Evolutionary conservation across 1,140 invertebrate species (phyloP), one percentile per base, ranked within the genome.

Genomic region (Conus ventricosus): DNA sequence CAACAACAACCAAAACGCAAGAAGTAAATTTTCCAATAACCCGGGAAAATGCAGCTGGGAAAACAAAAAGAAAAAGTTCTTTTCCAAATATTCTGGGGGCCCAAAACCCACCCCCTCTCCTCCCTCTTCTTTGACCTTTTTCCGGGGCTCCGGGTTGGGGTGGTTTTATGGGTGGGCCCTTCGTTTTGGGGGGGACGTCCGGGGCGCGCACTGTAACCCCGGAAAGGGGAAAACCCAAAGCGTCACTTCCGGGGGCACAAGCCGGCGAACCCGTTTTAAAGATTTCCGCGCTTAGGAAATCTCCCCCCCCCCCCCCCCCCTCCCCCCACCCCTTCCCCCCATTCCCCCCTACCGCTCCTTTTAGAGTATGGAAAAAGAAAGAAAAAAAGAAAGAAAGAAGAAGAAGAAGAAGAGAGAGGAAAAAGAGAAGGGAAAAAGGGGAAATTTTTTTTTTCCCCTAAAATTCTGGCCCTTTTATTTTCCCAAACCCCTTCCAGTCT

Each of bases 201-300:
- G 82, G 17, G 82, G 8, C 25, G 55, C 63, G 82, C 82, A 84
- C 39, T 39, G 39, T 39, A 39, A 39, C 67, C 82, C 67, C 82
- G 82, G 82, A 55, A 84, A 84, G 57, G 55, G 55, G 63, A 84
- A 60, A n/a, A n/a, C n/a, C n/a, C 82, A 84, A 84, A 0, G 54
- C 82, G 82, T 84, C 57, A 84, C 82, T 81, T 81, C 80, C 80
- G 80, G 51, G 55, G 27, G 67, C 67, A 71, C 67, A 20, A n/a
- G n/a, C n/a, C n/a, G 67, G 67, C 67, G 13, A 71, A 71, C 67
- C 67, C 67, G 17, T 23, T 20, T 71, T 7, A 1, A 13, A 3
- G 67, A 23, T 71, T 71, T 71, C 20, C 67, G 20, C 6, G 7
- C 11, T 71, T 17, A 20, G 11, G 11, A 71, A 71, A 8, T 71